Evolutionary conservation across 1,140 invertebrate species (phyloP), one percentile per base, ranked within the genome.

Genomic region (Steinernema khuongi): DNA sequence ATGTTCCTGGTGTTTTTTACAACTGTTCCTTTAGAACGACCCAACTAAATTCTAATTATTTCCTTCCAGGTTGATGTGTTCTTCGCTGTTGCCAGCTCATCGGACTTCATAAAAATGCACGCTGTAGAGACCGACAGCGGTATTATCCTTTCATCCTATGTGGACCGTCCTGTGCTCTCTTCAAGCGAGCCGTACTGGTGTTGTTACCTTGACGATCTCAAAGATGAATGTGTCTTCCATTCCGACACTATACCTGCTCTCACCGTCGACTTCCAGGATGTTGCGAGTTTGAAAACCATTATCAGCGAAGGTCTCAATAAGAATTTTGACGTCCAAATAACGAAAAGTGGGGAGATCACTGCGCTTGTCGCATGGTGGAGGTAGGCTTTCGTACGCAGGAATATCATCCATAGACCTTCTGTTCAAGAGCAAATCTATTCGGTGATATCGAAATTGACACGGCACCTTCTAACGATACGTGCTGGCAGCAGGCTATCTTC

Each of bases 291-390:
- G 50, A 60, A 60, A 26, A 60, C 14, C 14, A 7, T 60, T 22
- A 22, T 60, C 22, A 22, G 22, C 4, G 50, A 60, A 41, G 36
- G 36, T 22, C 14, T 14, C 50, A 22, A 22, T 4, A 11, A 60
- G 50, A 60, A 17, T 14, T 4, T 60, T 60, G 50, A 60, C 14
- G 50, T 60, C 14, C 14, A 60, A 11, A 60, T 60, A 7, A 60
- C 50, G 7, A 60, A 60, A 60, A 22, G 4, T 22, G 50, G 50
- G 26, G 50, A 60, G 50, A 26, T 26, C 22, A n/a, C 7, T 11
- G 50, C 50, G 11, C 14, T 60, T 60, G 50, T 60, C 11, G 50
- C 50, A n/a, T 60, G 50, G 11, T 60, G 50, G 50, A 60, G 50
- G 50, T 60, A 7, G 50, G 50, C n/a, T 41, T 7, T 11, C 36